Percentiles rank a stretch among this genome's conserved stretches.
These are phyloP conservation scores for Nymphalis c-album DNA, from an alignment of 2,888 invertebrate species.

Conservation along the genomic window DNA sequence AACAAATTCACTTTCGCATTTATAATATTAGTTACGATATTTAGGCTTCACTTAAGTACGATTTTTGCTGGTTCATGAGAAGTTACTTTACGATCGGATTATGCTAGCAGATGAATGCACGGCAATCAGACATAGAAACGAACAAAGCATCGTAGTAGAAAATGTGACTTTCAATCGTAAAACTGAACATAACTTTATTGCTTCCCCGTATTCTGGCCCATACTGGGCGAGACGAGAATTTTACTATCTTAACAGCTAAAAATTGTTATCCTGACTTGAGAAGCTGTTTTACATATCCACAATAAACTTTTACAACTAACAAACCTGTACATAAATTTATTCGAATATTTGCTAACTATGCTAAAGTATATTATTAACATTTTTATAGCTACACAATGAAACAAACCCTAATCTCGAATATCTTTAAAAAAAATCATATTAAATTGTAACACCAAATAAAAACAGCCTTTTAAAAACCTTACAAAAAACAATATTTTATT, in stretches of 20 bases:
- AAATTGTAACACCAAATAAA: too few relatives aligned
- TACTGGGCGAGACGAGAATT: slow-evolving; percentile 53
- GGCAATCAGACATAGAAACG: slow-evolving; percentile 69
- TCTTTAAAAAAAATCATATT: too few relatives aligned
- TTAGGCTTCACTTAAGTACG: slow-evolving; percentile 35
- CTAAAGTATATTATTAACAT: too few relatives aligned
- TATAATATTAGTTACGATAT: background rate
- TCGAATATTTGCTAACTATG: background rate
- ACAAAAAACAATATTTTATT: too few relatives aligned
- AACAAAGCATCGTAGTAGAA: slow-evolving; percentile 75
- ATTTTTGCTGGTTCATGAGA: slow-evolving; percentile 57
- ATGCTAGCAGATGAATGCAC: slow-evolving; percentile 72
- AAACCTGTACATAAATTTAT: slow-evolving; percentile 31
- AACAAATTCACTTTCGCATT: background rate
- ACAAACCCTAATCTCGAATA: too few relatives aligned
- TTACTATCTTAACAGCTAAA: slow-evolving; percentile 55
- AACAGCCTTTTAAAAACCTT: too few relatives aligned
- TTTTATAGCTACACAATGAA: too few relatives aligned
- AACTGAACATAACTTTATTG: slow-evolving; percentile 71
- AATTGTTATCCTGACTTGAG: slow-evolving; percentile 50
- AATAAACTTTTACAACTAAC: slow-evolving; percentile 47
- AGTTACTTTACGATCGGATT: slow-evolving; percentile 71
- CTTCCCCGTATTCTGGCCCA: slow-evolving; percentile 61
- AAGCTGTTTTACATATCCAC: slow-evolving; percentile 33
- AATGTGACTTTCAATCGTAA: slow-evolving; percentile 77